Conservation (phyloP, 2,797 vertebrate species). For the Hapalemur alaotrensis region DNA sequence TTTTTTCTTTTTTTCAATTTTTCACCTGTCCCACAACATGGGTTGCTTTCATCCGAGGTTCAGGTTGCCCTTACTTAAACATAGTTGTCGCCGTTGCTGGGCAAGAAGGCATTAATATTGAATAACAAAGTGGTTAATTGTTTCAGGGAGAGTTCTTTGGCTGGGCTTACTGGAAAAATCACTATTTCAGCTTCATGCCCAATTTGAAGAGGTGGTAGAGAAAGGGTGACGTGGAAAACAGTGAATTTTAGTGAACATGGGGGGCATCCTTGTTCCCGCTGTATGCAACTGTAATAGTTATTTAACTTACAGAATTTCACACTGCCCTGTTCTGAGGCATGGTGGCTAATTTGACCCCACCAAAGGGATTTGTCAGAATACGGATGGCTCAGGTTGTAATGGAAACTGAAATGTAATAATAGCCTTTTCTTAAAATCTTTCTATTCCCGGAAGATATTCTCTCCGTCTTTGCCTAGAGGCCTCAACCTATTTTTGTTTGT, state of each 20-base stretch:
- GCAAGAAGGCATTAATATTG: background rate
- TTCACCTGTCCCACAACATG: background rate
- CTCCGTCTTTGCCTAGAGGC: background rate
- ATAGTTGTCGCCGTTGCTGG: background rate
- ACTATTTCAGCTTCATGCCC: background rate
- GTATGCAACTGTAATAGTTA: accelerated
- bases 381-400: background rate
- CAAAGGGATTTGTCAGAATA: background rate
- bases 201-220: background rate
- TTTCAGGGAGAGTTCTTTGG: background rate
- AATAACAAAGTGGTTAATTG: background rate
- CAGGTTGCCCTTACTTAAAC: background rate
- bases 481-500: background rate
- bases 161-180: background rate
- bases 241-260: background rate
- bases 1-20: background rate
- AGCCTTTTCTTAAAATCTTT: background rate
- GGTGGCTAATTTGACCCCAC: background rate
- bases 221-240: background rate
- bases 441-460: background rate
- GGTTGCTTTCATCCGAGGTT: background rate
- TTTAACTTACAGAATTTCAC: background rate
- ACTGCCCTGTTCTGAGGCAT: background rate
- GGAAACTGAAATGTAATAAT: background rate
- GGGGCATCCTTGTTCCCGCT: background rate